These are phyloP conservation scores for Xyrauchen texanus DNA, from an alignment of 2,113 vertebrate genomes.

Conservation along the genomic window DNA sequence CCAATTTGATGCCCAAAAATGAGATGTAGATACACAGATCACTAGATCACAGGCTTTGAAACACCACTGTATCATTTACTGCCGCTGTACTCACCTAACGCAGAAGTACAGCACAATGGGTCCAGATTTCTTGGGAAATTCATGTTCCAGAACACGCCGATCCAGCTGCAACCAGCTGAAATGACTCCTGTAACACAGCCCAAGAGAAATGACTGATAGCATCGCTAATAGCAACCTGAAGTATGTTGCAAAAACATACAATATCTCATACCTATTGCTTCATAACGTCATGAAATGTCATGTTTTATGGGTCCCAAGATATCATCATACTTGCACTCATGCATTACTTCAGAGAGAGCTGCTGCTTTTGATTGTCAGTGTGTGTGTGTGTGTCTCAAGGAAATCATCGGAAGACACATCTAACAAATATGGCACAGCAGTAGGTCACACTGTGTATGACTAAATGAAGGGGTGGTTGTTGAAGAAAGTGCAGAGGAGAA, in stretches of 20 bases:
- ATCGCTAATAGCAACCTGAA: constrained; percentile 11
- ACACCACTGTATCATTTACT: not conserved
- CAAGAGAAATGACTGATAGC: constrained; percentile 37
- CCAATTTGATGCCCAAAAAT: not conserved
- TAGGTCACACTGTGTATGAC: constrained; percentile 15
- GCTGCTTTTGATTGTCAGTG: not conserved
- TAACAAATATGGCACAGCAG: constrained; percentile 21
- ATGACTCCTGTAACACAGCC: constrained; percentile 81
- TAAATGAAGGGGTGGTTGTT: constrained; percentile 7
- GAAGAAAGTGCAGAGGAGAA: not conserved
- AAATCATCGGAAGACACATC: constrained; percentile 16
- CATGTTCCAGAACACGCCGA: constrained; percentile 94
- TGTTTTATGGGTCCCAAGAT: not conserved
- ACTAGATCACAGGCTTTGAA: not conserved
- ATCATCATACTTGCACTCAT: not conserved
- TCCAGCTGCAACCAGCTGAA: constrained; percentile 98
- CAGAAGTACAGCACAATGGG: constrained; percentile 94
- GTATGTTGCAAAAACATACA: not conserved
- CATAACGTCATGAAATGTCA: constrained; percentile 14
- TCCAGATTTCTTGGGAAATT: constrained; percentile 98
- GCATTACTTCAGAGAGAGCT: not conserved
- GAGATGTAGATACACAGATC: not conserved
- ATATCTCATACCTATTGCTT: constrained; percentile 9
- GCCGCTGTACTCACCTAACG: constrained; percentile 84
- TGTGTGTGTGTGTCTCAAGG: constrained; percentile 5